These are phyloP conservation scores for Diploscapter pachys DNA, from an alignment of 1,140 invertebrate genomes.

Conservation along the genomic window DNA sequence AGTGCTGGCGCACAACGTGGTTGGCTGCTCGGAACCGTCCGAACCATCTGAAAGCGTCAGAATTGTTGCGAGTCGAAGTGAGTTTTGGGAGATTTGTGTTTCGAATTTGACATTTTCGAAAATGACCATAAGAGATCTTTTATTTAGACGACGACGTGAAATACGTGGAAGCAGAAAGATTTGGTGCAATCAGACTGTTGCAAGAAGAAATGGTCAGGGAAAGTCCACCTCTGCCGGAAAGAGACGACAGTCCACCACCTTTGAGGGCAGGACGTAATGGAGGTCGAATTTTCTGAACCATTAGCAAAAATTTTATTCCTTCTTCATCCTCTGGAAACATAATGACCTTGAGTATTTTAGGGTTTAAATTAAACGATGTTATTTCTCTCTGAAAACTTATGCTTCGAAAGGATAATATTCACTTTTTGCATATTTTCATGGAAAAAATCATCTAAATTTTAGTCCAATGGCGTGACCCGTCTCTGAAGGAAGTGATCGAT, in stretches of 20 bases:
- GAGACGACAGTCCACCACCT: constrained; percentile 56
- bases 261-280: constrained; percentile 44
- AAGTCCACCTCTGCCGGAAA: constrained; percentile 54
- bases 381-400: no score
- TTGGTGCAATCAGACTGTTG: constrained; percentile 46
- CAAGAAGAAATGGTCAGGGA: constrained; percentile 57
- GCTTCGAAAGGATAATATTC: no score
- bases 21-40: constrained; percentile 52
- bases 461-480: constrained; percentile 89
- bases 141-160: constrained; percentile 33
- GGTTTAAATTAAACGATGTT: no score
- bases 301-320: no score
- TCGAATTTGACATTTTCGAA: no score
- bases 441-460: constrained; percentile 16
- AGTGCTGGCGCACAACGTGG: constrained; percentile 53
- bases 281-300: background rate
- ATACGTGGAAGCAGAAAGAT: constrained; percentile 56
- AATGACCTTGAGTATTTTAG: no score
- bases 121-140: no score
- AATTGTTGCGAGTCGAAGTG: constrained; percentile 29
- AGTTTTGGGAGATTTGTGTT: no score
- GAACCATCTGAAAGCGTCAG: constrained; percentile 52
- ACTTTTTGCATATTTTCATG: background rate
- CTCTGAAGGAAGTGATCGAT: constrained; percentile 95
- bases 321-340: no score